Conservation (phyloP, 2,888 invertebrate species). For the Tridacna gigas region DNA sequence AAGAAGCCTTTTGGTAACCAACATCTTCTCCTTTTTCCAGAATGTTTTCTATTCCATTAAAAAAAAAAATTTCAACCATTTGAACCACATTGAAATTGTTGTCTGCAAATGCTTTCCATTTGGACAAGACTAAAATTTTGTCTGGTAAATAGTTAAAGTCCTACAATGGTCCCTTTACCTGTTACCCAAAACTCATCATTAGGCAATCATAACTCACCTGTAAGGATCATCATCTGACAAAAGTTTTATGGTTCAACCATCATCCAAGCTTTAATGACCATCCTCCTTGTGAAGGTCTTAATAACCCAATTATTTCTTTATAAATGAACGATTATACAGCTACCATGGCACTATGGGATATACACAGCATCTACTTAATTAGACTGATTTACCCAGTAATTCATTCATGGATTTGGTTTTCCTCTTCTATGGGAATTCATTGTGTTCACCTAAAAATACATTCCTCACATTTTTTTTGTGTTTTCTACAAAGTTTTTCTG, state of each 20-base stretch:
- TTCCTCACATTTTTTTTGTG: conserved; percentile 15
- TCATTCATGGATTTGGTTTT: conserved; percentile 12
- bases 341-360: neutral
- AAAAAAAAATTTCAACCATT: too few species aligned
- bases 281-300: neutral
- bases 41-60: too few species aligned
- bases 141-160: too few species aligned
- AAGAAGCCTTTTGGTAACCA: too few species aligned
- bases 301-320: neutral
- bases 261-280: neutral
- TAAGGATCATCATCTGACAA: conserved; percentile 7
- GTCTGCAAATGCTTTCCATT: too few species aligned
- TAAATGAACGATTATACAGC: neutral
- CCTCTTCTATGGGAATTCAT: conserved; percentile 10
- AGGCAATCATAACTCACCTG: conserved; percentile 8
- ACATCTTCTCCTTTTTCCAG: too few species aligned
- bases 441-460: conserved; percentile 21
- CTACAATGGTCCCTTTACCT: too few species aligned
- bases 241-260: neutral
- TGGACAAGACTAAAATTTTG: too few species aligned
- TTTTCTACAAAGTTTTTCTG: too few species aligned
- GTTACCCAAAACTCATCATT: neutral
- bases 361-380: conserved; percentile 19
- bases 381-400: conserved; percentile 10
- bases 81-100: too few species aligned